Percentiles rank a stretch among this genome's conserved stretches.
These are phyloP conservation scores for Tangara arthus DNA, from an alignment of 2,797 vertebrate species.

Conservation along the genomic window DNA sequence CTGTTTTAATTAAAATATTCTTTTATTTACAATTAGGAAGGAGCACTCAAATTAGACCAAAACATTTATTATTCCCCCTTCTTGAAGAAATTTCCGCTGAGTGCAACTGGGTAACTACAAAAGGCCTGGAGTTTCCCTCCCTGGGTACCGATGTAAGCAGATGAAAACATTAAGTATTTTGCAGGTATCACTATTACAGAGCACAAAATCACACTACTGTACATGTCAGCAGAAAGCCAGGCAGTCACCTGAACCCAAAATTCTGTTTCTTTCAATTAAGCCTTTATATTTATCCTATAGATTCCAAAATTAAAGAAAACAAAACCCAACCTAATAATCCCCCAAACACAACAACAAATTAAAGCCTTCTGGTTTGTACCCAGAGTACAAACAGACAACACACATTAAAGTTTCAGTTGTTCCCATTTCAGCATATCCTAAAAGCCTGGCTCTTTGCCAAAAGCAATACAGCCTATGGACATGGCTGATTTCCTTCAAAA, in stretches of 20 bases:
- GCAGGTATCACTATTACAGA: neutral
- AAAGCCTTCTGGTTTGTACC: neutral
- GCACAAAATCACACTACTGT: neutral
- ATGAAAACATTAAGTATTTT: neutral
- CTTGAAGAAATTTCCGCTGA: neutral
- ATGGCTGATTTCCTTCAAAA: neutral
- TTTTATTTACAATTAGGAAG: neutral
- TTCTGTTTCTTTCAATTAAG: neutral
- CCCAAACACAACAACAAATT: neutral
- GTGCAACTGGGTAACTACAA: neutral
- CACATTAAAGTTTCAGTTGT: neutral
- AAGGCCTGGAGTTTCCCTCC: neutral
- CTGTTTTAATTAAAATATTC: neutral
- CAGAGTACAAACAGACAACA: neutral
- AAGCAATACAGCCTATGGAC: neutral
- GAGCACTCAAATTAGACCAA: neutral
- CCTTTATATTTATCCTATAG: neutral
- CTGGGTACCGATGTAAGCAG: neutral
- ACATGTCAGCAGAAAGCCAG: neutral
- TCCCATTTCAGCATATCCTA: neutral
- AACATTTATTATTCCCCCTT: neutral
- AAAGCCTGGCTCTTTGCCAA: neutral
- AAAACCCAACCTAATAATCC: neutral
- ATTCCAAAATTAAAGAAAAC: neutral
- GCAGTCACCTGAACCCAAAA: neutral